phyloP scores from a whole-genome alignment of 2,113 vertebrate genomes.

The Indicator indicator region DNA sequence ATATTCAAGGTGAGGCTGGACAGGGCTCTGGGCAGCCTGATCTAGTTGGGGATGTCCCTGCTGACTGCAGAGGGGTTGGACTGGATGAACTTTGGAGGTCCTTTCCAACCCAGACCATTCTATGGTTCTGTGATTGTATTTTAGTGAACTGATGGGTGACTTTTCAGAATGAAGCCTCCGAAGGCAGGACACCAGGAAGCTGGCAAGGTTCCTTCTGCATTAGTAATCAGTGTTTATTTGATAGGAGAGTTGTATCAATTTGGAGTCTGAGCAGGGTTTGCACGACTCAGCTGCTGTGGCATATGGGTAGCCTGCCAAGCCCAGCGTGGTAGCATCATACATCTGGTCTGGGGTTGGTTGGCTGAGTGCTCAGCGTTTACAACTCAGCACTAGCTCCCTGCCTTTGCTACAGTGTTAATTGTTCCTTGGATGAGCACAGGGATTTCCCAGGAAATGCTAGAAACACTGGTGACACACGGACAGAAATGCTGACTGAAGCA shows the following conservation, averaged over 20 bases:
- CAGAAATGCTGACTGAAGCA: neutral
- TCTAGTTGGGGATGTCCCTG: too few relatives aligned
- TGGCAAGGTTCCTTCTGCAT: neutral
- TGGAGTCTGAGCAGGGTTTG: neutral
- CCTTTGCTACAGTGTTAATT: neutral
- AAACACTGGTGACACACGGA: neutral
- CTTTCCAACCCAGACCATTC: too few relatives aligned
- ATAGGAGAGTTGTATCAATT: neutral
- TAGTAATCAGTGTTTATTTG: neutral
- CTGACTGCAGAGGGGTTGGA: too few relatives aligned
- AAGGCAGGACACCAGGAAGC: neutral
- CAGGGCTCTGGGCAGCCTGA: too few relatives aligned
- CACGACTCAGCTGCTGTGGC: rapidly evolving
- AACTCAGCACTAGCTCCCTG: neutral
- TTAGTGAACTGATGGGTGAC: neutral
- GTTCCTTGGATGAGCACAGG: neutral
- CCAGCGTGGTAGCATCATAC: rapidly evolving
- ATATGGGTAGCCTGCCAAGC: neutral
- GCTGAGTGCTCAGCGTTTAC: neutral
- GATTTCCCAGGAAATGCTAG: neutral
- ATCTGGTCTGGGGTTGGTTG: neutral
- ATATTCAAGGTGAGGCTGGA: too few relatives aligned
- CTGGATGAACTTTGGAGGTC: too few relatives aligned
- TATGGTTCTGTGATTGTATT: neutral
- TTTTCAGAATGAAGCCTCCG: neutral